Evolutionary conservation across 2,888 invertebrate species (phyloP), one percentile per base, ranked within the genome.

Genomic region (Brachyptera risi): DNA sequence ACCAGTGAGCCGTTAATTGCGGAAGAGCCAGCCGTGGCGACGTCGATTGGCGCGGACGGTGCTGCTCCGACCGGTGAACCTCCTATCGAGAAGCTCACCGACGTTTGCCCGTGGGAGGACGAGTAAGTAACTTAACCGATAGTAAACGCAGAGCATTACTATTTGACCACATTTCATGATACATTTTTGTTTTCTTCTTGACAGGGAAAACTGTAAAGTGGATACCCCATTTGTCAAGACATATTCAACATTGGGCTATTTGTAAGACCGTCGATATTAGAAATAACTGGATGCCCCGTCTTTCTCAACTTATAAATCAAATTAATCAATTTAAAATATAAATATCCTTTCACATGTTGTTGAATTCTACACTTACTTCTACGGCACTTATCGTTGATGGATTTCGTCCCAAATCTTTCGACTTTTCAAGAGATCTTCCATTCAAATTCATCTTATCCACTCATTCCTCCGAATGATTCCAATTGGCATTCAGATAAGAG

Each of bases 201-300:
- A 70, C 85, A 92, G 92, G 81, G 90, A 88, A 78, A 85, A 86
- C 76, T 89, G 89, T 80, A 87, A 87, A 78, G 87, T 87, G 79
- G 91, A 92, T 78, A 85, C 88, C 76, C 89, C 92, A 75, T 93
- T 92, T 82, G 92, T 92, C 79, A 93, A 93, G 85, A 93, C 92
- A 74, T 93, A 93, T 77, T 90, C 92, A 76, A 93, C 92, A 71
- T 85, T 93, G 77, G 93, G 93, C 78, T 93, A 93, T 78, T 88
- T 93, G 81, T 93, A 89, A 86, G 44, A 40, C 15, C 58, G 15
- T 56, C 15, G n/a, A 31, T 31, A 11, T 11, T 31, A 31, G 31
- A 11, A 31, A 31, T 15, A 56, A 37, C n/a, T 35, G 5, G n/a
- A n/a, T 7, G n/a, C n/a, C 35, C 35, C 31, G 19, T 35, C 17